Percentiles rank a stretch among this genome's conserved stretches.
phyloP scores from a whole-genome alignment of 2,797 vertebrate species.

The Bufotes viridis region DNA sequence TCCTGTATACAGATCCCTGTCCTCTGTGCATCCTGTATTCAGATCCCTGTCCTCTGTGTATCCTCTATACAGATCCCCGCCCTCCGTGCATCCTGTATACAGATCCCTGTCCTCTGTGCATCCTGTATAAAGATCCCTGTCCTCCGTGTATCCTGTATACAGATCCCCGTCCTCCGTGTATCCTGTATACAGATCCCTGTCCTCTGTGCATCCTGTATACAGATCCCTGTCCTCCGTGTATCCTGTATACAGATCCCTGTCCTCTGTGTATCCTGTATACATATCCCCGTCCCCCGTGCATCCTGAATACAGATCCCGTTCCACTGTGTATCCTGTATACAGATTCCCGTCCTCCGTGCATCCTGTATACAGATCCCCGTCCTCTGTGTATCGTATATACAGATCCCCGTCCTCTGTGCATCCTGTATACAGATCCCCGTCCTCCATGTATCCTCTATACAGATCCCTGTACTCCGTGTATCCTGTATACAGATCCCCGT shows the following conservation, averaged over 20 bases:
- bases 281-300: background rate
- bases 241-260: background rate
- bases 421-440: background rate
- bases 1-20: background rate
- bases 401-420: background rate
- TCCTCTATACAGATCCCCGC: background rate
- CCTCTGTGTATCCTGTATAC: background rate
- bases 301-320: background rate
- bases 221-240: background rate
- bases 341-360: background rate
- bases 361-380: background rate
- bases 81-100: background rate
- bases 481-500: too few relatives aligned
- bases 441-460: too few relatives aligned
- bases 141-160: too few relatives aligned
- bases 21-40: background rate
- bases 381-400: background rate
- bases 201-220: too few relatives aligned
- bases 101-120: background rate
- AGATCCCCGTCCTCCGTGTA: too few relatives aligned
- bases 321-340: background rate
- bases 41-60: background rate
- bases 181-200: too few relatives aligned
- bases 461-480: too few relatives aligned
- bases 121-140: background rate